Evolutionary conservation across 1,140 invertebrate species (phyloP).

Genomic region (Drosophila sulfurigaster): DNA sequence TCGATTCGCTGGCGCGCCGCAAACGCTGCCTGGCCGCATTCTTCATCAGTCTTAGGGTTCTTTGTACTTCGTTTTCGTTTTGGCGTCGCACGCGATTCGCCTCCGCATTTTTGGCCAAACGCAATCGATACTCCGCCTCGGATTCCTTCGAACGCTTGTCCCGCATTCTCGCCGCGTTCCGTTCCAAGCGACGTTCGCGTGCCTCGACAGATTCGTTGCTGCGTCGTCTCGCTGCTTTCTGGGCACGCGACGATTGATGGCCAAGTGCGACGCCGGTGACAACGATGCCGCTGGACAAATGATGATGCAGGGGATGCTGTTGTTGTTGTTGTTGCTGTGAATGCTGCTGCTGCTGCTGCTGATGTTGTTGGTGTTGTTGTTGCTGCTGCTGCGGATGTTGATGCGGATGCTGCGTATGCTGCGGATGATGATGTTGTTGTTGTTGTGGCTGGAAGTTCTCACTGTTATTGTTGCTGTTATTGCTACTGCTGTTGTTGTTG

Average conservation of each 20-base stretch:
- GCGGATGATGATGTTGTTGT: slow-evolving; percentile 57
- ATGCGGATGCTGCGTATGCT: slow-evolving; percentile 44
- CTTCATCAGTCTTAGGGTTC: slow-evolving; percentile 85
- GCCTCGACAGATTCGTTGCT: slow-evolving; percentile 83
- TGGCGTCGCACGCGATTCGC: slow-evolving; percentile 83
- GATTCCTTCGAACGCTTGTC: slow-evolving; percentile 80
- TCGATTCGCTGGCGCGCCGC: slow-evolving; percentile 84
- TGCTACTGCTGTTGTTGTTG: slow-evolving; percentile 57
- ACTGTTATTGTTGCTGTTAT: slow-evolving; percentile 46
- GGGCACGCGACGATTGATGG: slow-evolving; percentile 67
- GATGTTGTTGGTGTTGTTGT: slow-evolving; percentile 47
- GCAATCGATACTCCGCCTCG: slow-evolving; percentile 79
- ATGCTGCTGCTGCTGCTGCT: slow-evolving; percentile 65
- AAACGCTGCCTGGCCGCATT: slow-evolving; percentile 82
- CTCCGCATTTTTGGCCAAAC: slow-evolving; percentile 82
- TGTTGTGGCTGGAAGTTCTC: slow-evolving; percentile 63
- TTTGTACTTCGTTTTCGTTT: slow-evolving; percentile 85
- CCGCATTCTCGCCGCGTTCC: slow-evolving; percentile 83
- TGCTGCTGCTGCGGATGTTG: slow-evolving; percentile 54
- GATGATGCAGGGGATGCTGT: slow-evolving; percentile 77
- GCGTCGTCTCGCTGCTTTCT: slow-evolving; percentile 76
- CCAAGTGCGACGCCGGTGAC: slow-evolving; percentile 54
- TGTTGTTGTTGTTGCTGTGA: slow-evolving; percentile 43
- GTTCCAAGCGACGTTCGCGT: slow-evolving; percentile 71
- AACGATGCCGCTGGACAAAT: slow-evolving; percentile 71